phyloP scores from a whole-genome alignment of 2,797 vertebrate genomes.

The Phrynocephalus vlangalii region DNA sequence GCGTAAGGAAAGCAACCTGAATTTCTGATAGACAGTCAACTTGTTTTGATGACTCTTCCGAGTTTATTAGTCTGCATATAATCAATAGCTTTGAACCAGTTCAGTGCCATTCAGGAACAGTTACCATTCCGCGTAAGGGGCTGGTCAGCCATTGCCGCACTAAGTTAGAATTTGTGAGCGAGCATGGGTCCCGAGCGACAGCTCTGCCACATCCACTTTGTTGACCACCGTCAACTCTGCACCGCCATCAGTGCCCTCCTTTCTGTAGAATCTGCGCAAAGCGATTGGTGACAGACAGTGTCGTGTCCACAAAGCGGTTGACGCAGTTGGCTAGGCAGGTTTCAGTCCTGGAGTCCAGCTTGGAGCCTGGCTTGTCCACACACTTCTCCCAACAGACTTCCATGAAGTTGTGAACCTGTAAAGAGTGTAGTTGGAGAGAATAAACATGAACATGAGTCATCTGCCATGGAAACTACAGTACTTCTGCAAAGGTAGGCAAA shows the following conservation, averaged over 20 bases:
- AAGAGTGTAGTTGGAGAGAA: background rate
- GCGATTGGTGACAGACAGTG: conserved; percentile 88
- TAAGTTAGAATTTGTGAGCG: background rate
- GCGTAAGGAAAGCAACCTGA: background rate
- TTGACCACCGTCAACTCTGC: background rate
- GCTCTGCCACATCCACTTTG: background rate
- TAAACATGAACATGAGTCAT: background rate
- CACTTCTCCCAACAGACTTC: conserved; percentile 95
- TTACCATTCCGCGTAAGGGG: background rate
- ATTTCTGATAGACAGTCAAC: background rate
- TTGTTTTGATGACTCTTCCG: background rate
- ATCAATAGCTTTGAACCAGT: background rate
- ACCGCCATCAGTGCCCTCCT: conserved; percentile 78
- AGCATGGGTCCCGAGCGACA: no score
- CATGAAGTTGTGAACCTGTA: conserved; percentile 90
- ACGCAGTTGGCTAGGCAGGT: conserved; percentile 89
- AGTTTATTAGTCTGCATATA: background rate
- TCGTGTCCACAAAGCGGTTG: conserved; percentile 92
- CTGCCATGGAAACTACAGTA: no score
- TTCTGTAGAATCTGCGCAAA: conserved; percentile 94
- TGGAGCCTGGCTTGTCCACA: conserved; percentile 86
- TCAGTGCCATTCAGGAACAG: background rate
- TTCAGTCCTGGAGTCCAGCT: conserved; percentile 88
- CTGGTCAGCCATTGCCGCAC: background rate
- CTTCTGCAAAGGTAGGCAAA: no score